phyloP scores from a whole-genome alignment of 2,888 invertebrate genomes.

The Chaitophorus viminalis region DNA sequence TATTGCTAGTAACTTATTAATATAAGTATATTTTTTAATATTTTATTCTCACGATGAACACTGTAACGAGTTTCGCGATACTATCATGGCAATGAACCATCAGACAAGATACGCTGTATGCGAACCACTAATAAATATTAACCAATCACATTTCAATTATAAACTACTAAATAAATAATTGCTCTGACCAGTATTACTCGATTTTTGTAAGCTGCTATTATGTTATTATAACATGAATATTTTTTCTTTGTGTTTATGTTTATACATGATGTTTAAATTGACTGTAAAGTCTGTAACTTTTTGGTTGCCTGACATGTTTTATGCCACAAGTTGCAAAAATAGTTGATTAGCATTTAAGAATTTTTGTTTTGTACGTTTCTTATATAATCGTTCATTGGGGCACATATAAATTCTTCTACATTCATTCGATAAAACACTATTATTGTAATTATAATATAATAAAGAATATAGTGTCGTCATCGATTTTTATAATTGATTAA shows the following conservation, averaged over 20 bases:
- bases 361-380: background rate
- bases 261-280: background rate
- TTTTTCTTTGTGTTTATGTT: background rate
- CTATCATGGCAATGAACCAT: background rate
- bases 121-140: background rate
- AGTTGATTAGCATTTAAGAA: background rate
- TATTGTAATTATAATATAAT: background rate
- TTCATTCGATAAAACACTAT: background rate
- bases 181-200: background rate
- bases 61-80: background rate
- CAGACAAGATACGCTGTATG: background rate
- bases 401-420: background rate
- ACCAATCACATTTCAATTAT: conserved; percentile 9
- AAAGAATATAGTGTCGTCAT: background rate
- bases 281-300: background rate
- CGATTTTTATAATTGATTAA: conserved; percentile 37
- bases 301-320: background rate
- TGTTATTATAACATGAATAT: background rate
- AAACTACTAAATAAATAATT: conserved; percentile 23
- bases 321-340: background rate
- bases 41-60: background rate
- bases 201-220: background rate
- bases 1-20: background rate
- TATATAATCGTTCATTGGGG: background rate
- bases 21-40: background rate